Evolutionary conservation across 2,797 vertebrate species (phyloP).

Genomic region (Phoebastria nigripes): DNA sequence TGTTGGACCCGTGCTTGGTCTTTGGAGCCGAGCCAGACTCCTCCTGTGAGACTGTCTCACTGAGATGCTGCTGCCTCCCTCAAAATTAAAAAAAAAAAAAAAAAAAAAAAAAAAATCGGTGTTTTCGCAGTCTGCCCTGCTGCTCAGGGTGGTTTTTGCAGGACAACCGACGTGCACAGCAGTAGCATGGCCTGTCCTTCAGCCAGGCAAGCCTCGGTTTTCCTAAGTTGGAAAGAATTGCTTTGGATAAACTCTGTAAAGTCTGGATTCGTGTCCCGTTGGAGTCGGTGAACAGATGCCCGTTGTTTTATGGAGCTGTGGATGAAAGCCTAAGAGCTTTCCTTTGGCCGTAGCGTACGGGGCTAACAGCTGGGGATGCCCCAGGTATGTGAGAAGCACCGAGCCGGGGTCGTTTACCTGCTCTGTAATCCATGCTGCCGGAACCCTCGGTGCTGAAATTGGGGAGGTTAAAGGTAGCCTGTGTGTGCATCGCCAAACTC

Average conservation of each 20-base stretch:
- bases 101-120: background rate
- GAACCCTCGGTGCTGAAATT: background rate
- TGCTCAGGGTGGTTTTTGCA: background rate
- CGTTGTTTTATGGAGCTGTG: background rate
- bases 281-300: background rate
- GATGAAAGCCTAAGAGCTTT: background rate
- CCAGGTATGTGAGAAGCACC: background rate
- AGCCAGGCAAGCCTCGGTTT: background rate
- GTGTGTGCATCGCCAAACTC: background rate
- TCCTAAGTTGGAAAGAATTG: constrained; percentile 30
- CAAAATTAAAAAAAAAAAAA: background rate
- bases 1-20: fast-evolving
- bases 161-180: background rate
- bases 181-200: background rate
- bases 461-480: background rate
- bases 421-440: fast-evolving
- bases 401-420: fast-evolving
- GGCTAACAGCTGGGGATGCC: background rate
- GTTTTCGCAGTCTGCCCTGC: background rate
- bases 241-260: background rate
- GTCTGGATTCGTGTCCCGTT: background rate
- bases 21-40: background rate
- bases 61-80: background rate
- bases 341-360: fast-evolving
- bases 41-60: background rate